Evolutionary conservation across 2,797 vertebrate species (phyloP), one percentile per base, ranked within the genome.

Genomic region (Diceros bicornis): DNA sequence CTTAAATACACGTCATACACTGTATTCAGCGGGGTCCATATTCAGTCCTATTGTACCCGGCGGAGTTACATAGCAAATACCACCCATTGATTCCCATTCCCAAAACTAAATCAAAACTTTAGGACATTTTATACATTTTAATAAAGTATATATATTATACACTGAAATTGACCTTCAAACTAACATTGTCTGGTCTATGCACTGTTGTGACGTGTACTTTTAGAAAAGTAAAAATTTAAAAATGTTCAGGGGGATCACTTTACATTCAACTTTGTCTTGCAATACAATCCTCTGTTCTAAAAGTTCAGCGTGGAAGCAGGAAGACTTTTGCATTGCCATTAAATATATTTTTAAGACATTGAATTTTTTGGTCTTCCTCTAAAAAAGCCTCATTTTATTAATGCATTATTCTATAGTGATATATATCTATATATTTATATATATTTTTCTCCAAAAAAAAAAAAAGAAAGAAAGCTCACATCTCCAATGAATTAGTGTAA

Each of bases 251-350:
- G 96, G 91, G 91, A 96, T 97, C 98, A 98, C 98, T 99, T 99
- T 99, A 99, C 99, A 99, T 99, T 99, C 99, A 99, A 98, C 99
- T 98, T 98, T 99, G 99, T 99, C 99, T 99, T 99, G 99, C 99
- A 99, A 99, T 99, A 99, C 99, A 99, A 99, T 99, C 99, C 98
- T 99, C 98, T 98, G 98, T 98, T 98, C 98, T 98, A 98, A 97
- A 98, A 98, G 97, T 97, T 99, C 98, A 98, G 98, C 98, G 97
- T 75, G 91, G 98, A 98, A 98, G 98, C 98, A 98, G 98, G 98
- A 99, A 99, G 99, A 98, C 97, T 25, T 95, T 97, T 57, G 41
- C 98, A 98, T 92, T 98, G 98, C 97, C 91, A 89, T 98, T 98
- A 94, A 82, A 25, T 93, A 81, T 44, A 97, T 87, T 96, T 98